These are phyloP conservation scores for Melanotaenia trifasciata DNA, from an alignment of 2,797 vertebrate species.

Conservation along the genomic window DNA sequence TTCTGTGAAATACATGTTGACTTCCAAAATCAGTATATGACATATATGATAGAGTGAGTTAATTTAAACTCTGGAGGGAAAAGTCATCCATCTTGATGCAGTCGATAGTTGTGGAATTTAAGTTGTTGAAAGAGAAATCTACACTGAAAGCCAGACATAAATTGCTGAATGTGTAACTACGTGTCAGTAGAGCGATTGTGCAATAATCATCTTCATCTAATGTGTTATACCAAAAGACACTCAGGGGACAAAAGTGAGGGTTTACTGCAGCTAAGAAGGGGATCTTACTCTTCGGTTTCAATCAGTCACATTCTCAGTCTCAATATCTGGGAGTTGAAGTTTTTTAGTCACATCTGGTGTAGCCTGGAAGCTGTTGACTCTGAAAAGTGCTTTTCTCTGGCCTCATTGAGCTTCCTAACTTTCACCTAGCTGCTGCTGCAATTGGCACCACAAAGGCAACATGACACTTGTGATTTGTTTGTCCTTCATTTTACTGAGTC, in stretches of 20 bases:
- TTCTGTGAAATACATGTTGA: slow-evolving; percentile 65
- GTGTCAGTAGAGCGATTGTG: slow-evolving; percentile 15
- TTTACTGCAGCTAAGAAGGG: background rate
- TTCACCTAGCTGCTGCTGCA: slow-evolving; percentile 37
- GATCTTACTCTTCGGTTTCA: slow-evolving; percentile 1
- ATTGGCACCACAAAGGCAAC: slow-evolving; percentile 46
- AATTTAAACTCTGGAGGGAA: slow-evolving; percentile 52
- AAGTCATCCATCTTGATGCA: slow-evolving; percentile 54
- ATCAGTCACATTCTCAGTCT: slow-evolving; percentile 1
- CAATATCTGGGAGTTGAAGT: background rate
- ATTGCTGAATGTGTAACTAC: slow-evolving; percentile 28
- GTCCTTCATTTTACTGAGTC: slow-evolving; percentile 44
- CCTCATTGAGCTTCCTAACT: background rate
- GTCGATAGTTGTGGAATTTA: slow-evolving; percentile 42
- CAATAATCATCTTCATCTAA: slow-evolving; percentile 32
- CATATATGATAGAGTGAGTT: slow-evolving; percentile 60
- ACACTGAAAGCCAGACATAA: slow-evolving; percentile 12
- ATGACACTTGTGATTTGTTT: slow-evolving; percentile 65
- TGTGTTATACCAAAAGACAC: slow-evolving; percentile 1
- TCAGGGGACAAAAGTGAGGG: background rate
- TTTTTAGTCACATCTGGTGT: background rate
- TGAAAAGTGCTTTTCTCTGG: background rate
- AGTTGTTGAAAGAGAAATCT: slow-evolving; percentile 40
- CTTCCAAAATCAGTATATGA: slow-evolving; percentile 69
- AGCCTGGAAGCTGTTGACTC: background rate